Conservation (phyloP, 2,797 vertebrate species). For the Rhadinocentrus ornatus region DNA sequence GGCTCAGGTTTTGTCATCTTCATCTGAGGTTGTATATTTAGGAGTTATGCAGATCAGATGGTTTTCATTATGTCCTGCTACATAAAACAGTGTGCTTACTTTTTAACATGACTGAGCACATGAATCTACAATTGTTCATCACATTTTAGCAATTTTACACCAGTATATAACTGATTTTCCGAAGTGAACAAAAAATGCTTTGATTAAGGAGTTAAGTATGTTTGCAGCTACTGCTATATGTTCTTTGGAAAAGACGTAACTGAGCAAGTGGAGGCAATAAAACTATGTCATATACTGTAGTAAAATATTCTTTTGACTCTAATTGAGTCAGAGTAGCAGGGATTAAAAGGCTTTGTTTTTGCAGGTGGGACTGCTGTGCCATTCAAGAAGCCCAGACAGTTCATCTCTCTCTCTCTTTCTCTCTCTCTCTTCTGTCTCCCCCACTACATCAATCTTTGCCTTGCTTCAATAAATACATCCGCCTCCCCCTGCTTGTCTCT, state of each 20-base stretch:
- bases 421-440: conserved; percentile 4
- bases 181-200: conserved; percentile 1
- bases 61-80: no score
- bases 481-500: conserved; percentile 21
- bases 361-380: conserved; percentile 42
- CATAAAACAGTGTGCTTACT: no score
- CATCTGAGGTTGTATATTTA: no score
- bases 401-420: conserved; percentile 13
- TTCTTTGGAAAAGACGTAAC: conserved; percentile 23
- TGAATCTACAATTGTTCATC: not conserved
- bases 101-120: not conserved
- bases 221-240: not conserved
- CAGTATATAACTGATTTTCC: not conserved
- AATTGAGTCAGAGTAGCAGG: conserved; percentile 19
- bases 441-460: conserved; percentile 32
- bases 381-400: conserved; percentile 34
- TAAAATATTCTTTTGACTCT: conserved; percentile 10
- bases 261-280: conserved; percentile 24
- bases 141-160: conserved; percentile 1
- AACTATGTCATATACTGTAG: conserved; percentile 17
- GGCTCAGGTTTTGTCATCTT: no score
- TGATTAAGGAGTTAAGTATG: not conserved
- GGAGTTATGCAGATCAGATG: no score
- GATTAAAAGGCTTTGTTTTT: conserved; percentile 43
- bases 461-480: conserved; percentile 50